A percentile compares a stretch with the other conserved stretches of the same genome.
Conservation (phyloP, 2,888 invertebrate genomes). For the Parnassius mnemosyne region DNA sequence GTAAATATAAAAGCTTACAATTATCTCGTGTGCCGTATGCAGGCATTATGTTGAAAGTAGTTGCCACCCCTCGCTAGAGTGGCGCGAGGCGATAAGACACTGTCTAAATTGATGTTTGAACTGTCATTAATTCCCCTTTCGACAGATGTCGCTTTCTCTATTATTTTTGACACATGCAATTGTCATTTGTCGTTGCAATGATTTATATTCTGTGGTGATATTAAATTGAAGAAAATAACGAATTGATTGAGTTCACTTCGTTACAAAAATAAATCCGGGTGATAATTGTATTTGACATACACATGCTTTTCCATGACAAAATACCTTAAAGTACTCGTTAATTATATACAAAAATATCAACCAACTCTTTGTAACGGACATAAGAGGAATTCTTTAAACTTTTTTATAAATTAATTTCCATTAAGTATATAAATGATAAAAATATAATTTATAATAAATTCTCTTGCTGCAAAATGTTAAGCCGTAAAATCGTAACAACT, state of each 20-base stretch:
- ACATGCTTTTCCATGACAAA: no score
- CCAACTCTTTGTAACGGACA: no score
- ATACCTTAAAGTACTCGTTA: no score
- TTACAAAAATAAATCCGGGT: no score
- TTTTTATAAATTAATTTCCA: no score
- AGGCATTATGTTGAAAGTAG: constrained; percentile 40
- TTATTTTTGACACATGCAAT: constrained; percentile 75
- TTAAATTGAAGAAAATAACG: constrained; percentile 1
- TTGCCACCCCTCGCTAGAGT: constrained; percentile 53
- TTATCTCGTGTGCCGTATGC: constrained; percentile 49
- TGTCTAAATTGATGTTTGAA: constrained; percentile 75
- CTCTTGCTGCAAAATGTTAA: no score
- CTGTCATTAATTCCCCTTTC: constrained; percentile 69
- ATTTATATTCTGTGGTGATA: constrained; percentile 47
- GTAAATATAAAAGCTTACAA: constrained; percentile 41
- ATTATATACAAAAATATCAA: no score
- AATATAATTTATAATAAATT: no score
- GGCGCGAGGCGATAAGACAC: constrained; percentile 63
- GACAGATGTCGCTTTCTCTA: constrained; percentile 74
- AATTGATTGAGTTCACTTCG: not conserved
- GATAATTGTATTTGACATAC: no score
- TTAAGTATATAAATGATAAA: no score
- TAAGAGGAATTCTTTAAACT: no score
- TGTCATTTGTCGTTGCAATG: constrained; percentile 67
- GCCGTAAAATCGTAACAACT: no score